phyloP scores from a whole-genome alignment of 2,113 vertebrate genomes.

The Odocoileus virginianus region DNA sequence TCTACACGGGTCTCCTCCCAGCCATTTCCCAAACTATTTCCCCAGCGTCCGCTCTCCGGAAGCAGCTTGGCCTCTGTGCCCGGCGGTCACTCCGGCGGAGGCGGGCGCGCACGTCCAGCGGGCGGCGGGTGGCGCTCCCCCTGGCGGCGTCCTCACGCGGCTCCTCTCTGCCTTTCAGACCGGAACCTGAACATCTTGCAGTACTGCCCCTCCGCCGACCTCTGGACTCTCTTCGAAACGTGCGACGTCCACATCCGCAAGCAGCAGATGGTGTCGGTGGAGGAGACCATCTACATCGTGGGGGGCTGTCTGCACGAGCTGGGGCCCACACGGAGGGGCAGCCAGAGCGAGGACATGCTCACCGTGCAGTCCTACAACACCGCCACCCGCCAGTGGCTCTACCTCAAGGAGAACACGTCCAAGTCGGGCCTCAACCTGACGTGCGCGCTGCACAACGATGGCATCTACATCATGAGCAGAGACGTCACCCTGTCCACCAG shows the following conservation, averaged over 20 bases:
- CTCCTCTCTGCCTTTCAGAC: conserved; percentile 80
- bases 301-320: conserved; percentile 92
- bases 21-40: neutral
- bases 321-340: conserved; percentile 79
- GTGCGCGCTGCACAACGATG: conserved; percentile 94
- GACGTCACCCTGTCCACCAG: conserved; percentile 90
- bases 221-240: conserved; percentile 87
- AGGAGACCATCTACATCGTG: conserved; percentile 95
- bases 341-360: conserved; percentile 90
- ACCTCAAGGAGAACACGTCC: conserved; percentile 91
- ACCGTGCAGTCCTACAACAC: conserved; percentile 93
- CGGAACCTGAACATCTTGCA: conserved; percentile 92
- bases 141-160: neutral
- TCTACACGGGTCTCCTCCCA: neutral
- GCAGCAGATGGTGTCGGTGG: conserved; percentile 98
- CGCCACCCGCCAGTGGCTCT: conserved; percentile 89
- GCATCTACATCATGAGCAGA: conserved; percentile 95
- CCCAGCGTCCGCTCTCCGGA: neutral
- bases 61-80: neutral
- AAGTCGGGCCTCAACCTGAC: conserved; percentile 96
- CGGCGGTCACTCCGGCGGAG: accelerated
- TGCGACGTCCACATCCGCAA: conserved; percentile 92
- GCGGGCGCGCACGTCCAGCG: accelerated
- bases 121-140: accelerated
- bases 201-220: conserved; percentile 90